These are phyloP conservation scores for Tragelaphus scriptus DNA, from an alignment of 2,113 vertebrate species.

Conservation along the genomic window DNA sequence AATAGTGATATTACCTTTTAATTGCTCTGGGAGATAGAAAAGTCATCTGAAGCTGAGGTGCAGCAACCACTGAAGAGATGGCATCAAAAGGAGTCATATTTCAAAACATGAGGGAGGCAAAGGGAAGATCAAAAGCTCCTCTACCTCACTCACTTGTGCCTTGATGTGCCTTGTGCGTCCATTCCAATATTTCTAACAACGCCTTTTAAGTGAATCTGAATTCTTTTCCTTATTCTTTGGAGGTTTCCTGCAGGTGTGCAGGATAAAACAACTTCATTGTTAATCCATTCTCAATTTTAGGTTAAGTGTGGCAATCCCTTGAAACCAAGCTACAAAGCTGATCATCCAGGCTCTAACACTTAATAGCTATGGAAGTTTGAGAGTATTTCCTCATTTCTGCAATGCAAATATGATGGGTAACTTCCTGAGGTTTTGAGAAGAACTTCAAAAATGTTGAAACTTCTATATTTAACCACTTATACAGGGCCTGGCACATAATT, in stretches of 20 bases:
- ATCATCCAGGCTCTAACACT: background rate
- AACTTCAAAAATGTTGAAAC: background rate
- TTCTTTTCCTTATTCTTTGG: constrained; percentile 54
- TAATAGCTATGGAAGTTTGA: background rate
- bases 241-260: constrained; percentile 17
- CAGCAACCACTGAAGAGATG: constrained; percentile 7
- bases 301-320: constrained; percentile 16
- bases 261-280: constrained; percentile 59
- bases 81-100: constrained; percentile 54
- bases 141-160: constrained; percentile 28
- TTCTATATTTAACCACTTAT: background rate
- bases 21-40: constrained; percentile 66
- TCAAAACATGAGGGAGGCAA: constrained; percentile 45
- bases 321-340: background rate
- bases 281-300: constrained; percentile 56
- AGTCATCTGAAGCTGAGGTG: constrained; percentile 32
- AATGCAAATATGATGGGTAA: background rate
- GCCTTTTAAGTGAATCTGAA: constrained; percentile 56
- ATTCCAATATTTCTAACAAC: constrained; percentile 53
- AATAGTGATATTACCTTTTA: constrained; percentile 65
- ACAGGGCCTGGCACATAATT: background rate
- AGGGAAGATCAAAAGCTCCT: constrained; percentile 53
- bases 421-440: background rate
- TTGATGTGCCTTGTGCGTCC: constrained; percentile 41
- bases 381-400: background rate